Base-by-base conservation (phyloP, 2,888 invertebrate species). In the Plagodis dolabraria region DNA sequence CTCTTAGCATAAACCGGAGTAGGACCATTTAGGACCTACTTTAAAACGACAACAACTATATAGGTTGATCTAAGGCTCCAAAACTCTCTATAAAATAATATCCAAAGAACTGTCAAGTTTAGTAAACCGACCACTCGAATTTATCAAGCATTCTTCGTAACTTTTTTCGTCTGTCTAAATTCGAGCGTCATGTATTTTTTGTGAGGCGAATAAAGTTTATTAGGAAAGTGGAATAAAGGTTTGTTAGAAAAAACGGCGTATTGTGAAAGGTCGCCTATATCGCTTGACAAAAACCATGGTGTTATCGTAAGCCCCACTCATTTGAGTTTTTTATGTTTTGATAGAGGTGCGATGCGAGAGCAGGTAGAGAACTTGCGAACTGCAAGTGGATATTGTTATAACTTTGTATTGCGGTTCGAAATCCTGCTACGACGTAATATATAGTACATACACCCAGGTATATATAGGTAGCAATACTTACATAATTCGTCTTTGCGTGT, bases 361-460 rank as follows among this genome's bases (percentile, higher is more conserved):
- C 89, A 92, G 92, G 92, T 92, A 92, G 89, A 83, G 77, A 77
- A 68, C 80, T 85, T 77, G 92, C 91, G 76, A 91, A 88, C 89
- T 86, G 52, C 54, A 47, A 34, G 36, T 45, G 38, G 22, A 48
- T 40, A 42, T 63, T 54, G 12, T 57, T 55, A 63, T 56, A 44
- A 35, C 58, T 64, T 59, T 52, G 57, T 33, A 8, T 8, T 9
- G 38, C 36, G 34, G 34, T 33, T 46, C 0, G n/a, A 33, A 12
- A 45, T 45, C 33, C 11, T 6, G 43, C 12, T 44, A 6, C 2
- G n/a, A n/a, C n/a, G 5, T 10, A 42, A 42, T 10, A n/a, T 42
- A 42, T 22, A 10, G 42, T 42, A 8, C 9, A 42, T 22, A 38
- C 1, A 1, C 9, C 1, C 7, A 9, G 7, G 9, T 38, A 9